A percentile compares a stretch with the other conserved stretches of the same genome.
Conservation (phyloP, 2,888 invertebrate genomes). For the Mayetiola destructor region DNA sequence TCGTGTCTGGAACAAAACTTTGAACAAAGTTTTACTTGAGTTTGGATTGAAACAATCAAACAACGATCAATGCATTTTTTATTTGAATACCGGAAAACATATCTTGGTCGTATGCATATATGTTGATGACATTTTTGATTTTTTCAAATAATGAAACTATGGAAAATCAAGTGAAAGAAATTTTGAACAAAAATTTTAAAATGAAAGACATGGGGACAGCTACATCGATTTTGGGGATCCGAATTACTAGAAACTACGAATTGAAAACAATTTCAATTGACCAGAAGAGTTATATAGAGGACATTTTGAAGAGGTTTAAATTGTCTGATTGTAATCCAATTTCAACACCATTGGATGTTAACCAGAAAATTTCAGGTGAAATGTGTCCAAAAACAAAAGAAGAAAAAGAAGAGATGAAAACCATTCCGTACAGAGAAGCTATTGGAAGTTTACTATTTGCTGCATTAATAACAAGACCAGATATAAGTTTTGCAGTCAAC, state of each 20-base stretch:
- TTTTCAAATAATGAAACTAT: conserved; percentile 15
- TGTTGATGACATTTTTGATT: conserved; percentile 18
- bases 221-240: conserved; percentile 13
- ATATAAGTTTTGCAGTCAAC: conserved; percentile 15
- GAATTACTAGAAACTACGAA: conserved; percentile 9
- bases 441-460: conserved; percentile 15
- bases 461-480: conserved; percentile 14
- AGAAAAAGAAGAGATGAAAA: neutral
- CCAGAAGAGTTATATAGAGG: conserved; percentile 19
- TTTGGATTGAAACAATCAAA: conserved; percentile 16
- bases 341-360: conserved; percentile 17
- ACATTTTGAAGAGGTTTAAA: conserved; percentile 20
- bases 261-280: conserved; percentile 17
- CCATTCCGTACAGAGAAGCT: conserved; percentile 14
- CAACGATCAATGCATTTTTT: conserved; percentile 17
- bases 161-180: neutral
- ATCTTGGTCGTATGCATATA: conserved; percentile 18
- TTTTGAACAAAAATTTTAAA: conserved; percentile 14
- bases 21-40: conserved; percentile 16
- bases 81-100: conserved; percentile 8
- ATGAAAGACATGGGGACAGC: conserved; percentile 18
- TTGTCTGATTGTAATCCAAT: conserved; percentile 20
- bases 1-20: conserved; percentile 18
- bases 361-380: conserved; percentile 13
- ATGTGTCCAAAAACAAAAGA: neutral